Evolutionary conservation across 1,140 invertebrate species (phyloP).

Genomic region (Elymnias hypermnestra): DNA sequence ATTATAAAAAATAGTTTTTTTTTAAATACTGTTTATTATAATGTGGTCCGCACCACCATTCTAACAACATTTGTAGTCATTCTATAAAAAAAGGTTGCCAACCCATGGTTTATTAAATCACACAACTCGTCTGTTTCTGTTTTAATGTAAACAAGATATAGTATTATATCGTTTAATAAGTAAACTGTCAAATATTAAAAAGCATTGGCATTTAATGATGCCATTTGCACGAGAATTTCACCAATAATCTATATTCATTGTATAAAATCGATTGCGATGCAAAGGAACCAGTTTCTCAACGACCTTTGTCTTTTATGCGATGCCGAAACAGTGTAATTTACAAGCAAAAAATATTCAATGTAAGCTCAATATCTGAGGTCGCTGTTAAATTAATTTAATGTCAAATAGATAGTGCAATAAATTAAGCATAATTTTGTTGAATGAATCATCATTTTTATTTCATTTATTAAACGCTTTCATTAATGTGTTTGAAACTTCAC

Average conservation of each 20-base stretch:
- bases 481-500: no score
- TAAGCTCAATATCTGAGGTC: conserved; percentile 11
- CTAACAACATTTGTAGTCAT: no score
- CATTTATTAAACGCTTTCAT: no score
- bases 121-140: no score
- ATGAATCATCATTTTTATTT: no score
- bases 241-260: conserved; percentile 47
- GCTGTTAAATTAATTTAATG: conserved; percentile 12
- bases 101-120: no score
- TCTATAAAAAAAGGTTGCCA: no score
- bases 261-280: conserved; percentile 48
- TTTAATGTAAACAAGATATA: no score
- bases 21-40: no score
- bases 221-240: conserved; percentile 43
- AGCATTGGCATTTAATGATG: conserved; percentile 31
- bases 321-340: conserved; percentile 19
- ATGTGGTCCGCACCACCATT: no score
- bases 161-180: no score
- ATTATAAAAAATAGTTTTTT: no score
- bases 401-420: conserved; percentile 1
- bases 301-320: conserved; percentile 51
- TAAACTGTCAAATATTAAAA: conserved; percentile 14
- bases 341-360: conserved; percentile 16
- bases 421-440: background rate
- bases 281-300: conserved; percentile 36